phyloP scores from a whole-genome alignment of 1,140 invertebrate genomes.

The silkworm (Bombyx mori) region ASM3026992v2 NC_085131.1:6979001-6979500 shows the following conservation, averaged over 20 bases:
- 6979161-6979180: slow-evolving; percentile 18
- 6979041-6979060: too few relatives aligned
- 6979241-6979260: slow-evolving; percentile 37
- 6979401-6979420: slow-evolving; percentile 69
- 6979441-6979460: slow-evolving; percentile 59
- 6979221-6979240: slow-evolving; percentile 68
- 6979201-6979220: slow-evolving; percentile 64
- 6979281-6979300: too few relatives aligned
- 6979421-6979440: slow-evolving; percentile 63
- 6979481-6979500: slow-evolving; percentile 30
- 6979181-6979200: slow-evolving; percentile 34
- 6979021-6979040: too few relatives aligned
- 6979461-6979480: slow-evolving; percentile 60
- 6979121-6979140: too few relatives aligned
- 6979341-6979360: slow-evolving; percentile 64
- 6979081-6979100: too few relatives aligned
- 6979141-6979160: too few relatives aligned
- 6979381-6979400: slow-evolving; percentile 71
- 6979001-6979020: too few relatives aligned
- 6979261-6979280: too few relatives aligned
- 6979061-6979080: too few relatives aligned
- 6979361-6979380: slow-evolving; percentile 64
- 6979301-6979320: slow-evolving; percentile 1
- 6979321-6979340: slow-evolving; percentile 30
- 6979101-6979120: too few relatives aligned